Conservation (phyloP, 2,113 vertebrate genomes). For the Phrynosoma blainvillii region DNA sequence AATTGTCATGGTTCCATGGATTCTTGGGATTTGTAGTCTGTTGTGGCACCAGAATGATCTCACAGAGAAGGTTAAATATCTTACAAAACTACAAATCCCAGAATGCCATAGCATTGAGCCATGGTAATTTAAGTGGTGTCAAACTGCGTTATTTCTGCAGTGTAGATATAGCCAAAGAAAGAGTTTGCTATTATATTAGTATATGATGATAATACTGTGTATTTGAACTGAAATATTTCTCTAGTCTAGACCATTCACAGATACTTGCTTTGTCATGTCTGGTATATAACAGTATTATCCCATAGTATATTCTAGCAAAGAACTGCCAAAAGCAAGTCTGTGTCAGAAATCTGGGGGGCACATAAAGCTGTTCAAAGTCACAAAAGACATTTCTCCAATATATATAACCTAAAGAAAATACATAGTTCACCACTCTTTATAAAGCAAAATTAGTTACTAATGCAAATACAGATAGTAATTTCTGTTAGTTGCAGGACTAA, state of each 20-base stretch:
- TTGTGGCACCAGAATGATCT: too few relatives aligned
- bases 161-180: neutral
- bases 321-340: too few relatives aligned
- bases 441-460: neutral
- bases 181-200: too few relatives aligned
- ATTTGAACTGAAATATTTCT: conserved; percentile 13
- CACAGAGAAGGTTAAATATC: too few relatives aligned
- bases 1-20: too few relatives aligned
- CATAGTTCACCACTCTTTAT: neutral
- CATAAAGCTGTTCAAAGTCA: neutral
- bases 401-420: neutral
- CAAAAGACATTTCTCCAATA: neutral
- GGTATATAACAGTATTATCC: too few relatives aligned
- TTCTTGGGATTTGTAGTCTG: too few relatives aligned
- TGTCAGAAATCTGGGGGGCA: neutral
- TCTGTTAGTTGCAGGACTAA: neutral
- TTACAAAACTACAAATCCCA: too few relatives aligned
- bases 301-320: too few relatives aligned
- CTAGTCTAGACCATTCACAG: neutral
- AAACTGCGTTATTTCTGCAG: too few relatives aligned
- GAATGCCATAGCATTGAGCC: too few relatives aligned
- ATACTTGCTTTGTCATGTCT: neutral
- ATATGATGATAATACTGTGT: neutral
- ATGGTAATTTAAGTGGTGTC: too few relatives aligned
- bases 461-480: neutral